phyloP scores from a whole-genome alignment of 1,140 invertebrate species.

The Drosophila bocki region DNA sequence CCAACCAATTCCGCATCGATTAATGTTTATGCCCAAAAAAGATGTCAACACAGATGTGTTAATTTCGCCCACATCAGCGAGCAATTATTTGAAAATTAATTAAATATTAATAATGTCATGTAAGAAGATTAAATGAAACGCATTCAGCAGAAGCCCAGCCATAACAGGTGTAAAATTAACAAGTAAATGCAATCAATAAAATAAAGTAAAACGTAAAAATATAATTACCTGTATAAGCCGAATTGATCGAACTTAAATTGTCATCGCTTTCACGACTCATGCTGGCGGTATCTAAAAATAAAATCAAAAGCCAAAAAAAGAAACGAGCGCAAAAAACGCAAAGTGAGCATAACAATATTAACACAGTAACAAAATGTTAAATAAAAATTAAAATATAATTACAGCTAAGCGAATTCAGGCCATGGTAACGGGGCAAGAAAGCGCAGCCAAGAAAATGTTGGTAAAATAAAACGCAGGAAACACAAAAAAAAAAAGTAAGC shows the following conservation, averaged over 20 bases:
- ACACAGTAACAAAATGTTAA: conserved; percentile 37
- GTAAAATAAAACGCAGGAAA: conserved; percentile 45
- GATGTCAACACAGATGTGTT: conserved; percentile 39
- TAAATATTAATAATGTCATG: conserved; percentile 54
- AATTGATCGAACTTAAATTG: conserved; percentile 84
- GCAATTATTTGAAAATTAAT: conserved; percentile 41
- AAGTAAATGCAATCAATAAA: conserved; percentile 41
- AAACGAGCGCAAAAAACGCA: conserved; percentile 48
- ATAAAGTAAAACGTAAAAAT: conserved; percentile 35
- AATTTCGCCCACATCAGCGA: conserved; percentile 39
- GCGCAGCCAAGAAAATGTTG: conserved; percentile 42
- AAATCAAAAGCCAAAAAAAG: conserved; percentile 54
- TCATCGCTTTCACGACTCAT: conserved; percentile 85
- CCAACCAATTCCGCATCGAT: background rate
- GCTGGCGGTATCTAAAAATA: conserved; percentile 82
- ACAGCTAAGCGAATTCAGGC: conserved; percentile 65
- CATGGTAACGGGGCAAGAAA: conserved; percentile 74
- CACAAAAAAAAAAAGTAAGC: conserved; percentile 13
- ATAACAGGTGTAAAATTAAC: conserved; percentile 33
- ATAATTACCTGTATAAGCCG: conserved; percentile 82
- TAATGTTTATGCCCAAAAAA: conserved; percentile 18
- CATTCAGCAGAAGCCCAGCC: conserved; percentile 44
- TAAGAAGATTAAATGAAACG: conserved; percentile 50
- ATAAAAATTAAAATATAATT: conserved; percentile 69
- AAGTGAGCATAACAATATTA: conserved; percentile 51